Conservation (phyloP, 1,140 invertebrate species). For the Drosophila sp. region DNA sequence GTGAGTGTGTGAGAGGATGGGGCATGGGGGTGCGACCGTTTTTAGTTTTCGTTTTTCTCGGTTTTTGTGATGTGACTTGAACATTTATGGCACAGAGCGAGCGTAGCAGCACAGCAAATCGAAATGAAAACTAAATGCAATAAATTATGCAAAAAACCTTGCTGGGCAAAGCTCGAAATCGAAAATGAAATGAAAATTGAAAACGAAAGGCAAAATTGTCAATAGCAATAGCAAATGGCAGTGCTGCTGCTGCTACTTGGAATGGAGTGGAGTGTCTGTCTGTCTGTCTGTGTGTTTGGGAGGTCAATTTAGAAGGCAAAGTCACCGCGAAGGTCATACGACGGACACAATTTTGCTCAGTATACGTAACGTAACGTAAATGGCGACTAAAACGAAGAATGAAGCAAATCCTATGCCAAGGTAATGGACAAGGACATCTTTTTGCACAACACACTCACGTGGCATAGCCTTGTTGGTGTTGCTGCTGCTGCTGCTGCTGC, state of each 20-base stretch:
- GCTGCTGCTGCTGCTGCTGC: neutral
- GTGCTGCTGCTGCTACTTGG: neutral
- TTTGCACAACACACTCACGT: conserved; percentile 33
- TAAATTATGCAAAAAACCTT: conserved; percentile 72
- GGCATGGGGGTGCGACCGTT: neutral
- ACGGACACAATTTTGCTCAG: conserved; percentile 46
- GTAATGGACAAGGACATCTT: conserved; percentile 35
- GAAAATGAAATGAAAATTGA: conserved; percentile 54
- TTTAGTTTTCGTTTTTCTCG: neutral
- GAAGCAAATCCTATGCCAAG: conserved; percentile 25
- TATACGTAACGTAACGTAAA: neutral
- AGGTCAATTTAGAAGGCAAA: conserved; percentile 42
- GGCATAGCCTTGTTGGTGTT: conserved; percentile 14
- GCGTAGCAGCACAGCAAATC: neutral
- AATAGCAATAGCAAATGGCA: neutral
- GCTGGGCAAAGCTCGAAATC: conserved; percentile 29
- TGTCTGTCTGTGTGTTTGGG: conserved; percentile 9
- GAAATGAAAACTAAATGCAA: conserved; percentile 69
- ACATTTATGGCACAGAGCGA: conserved; percentile 54
- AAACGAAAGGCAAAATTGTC: conserved; percentile 50
- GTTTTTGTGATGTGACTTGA: conserved; percentile 23
- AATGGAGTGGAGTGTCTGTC: neutral
- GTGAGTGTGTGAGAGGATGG: too few species aligned
- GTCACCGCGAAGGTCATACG: conserved; percentile 60
- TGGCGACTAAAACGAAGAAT: neutral